Conservation (phyloP, 30 jellyfish, hydroid and myxozoan genomes). For the Clytia hemisphaerica region DNA sequence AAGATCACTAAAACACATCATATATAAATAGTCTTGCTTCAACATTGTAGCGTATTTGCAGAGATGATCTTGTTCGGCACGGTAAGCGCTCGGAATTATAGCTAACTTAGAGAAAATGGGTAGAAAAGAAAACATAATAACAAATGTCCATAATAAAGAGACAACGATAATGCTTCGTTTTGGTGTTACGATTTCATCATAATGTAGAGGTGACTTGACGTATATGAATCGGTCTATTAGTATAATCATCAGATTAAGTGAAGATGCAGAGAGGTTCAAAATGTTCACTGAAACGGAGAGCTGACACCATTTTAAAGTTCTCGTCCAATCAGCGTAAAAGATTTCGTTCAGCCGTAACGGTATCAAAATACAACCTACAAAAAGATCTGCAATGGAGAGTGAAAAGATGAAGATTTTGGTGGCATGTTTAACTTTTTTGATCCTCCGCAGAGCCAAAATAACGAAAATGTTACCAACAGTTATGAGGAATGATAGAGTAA, state of each 20-base stretch:
- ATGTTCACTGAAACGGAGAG: constrained; percentile 13
- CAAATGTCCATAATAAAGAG: background rate
- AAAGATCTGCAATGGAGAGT: constrained; percentile 6
- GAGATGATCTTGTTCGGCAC: background rate
- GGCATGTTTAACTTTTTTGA: background rate
- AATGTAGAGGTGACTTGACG: background rate
- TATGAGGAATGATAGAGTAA: background rate
- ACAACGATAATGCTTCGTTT: background rate
- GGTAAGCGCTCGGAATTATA: background rate
- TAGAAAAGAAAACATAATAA: background rate
- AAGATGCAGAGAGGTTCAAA: constrained; percentile 1
- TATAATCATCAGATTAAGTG: background rate
- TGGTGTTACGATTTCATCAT: background rate
- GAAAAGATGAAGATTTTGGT: constrained; percentile 2
- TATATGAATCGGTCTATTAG: background rate
- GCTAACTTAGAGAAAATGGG: constrained; percentile 4
- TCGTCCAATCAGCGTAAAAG: background rate
- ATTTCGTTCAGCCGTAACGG: constrained; percentile 8
- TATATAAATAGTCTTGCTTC: background rate
- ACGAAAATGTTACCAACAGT: background rate
- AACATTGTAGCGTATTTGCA: constrained; percentile 11
- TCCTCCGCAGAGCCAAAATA: background rate
- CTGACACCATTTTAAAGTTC: constrained; percentile 6
- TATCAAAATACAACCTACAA: constrained; percentile 2
- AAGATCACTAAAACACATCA: background rate